Conservation (phyloP, 2,888 invertebrate species). For the Drosophila barbarae region DNA sequence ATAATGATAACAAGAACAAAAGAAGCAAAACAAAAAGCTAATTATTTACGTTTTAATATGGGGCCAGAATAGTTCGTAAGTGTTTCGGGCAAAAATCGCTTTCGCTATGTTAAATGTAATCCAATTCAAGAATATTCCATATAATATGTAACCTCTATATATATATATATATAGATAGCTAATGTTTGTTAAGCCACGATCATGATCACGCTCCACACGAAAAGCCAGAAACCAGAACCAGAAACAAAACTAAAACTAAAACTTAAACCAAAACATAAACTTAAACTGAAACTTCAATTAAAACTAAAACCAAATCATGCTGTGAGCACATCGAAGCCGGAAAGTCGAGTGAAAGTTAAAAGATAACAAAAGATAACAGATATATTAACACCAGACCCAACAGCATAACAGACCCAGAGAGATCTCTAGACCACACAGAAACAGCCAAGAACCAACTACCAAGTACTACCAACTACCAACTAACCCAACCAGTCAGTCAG, state of each 20-base stretch:
- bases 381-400: constrained; percentile 34
- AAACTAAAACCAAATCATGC: constrained; percentile 19
- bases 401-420: constrained; percentile 40
- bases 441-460: constrained; percentile 19
- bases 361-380: constrained; percentile 21
- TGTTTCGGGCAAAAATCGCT: constrained; percentile 80
- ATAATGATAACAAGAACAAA: constrained; percentile 39
- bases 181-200: constrained; percentile 59
- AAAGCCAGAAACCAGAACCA: constrained; percentile 11
- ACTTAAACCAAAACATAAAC: neutral
- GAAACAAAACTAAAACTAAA: constrained; percentile 17
- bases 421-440: constrained; percentile 28
- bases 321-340: constrained; percentile 25
- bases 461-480: constrained; percentile 23
- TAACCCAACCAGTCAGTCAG: constrained; percentile 44
- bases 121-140: constrained; percentile 46
- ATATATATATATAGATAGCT: constrained; percentile 22
- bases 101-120: constrained; percentile 76
- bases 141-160: constrained; percentile 25
- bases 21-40: constrained; percentile 16
- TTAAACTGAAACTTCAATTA: neutral
- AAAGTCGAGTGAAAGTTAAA: constrained; percentile 29
- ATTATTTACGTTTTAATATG: constrained; percentile 58
- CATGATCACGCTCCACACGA: constrained; percentile 21
- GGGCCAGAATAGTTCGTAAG: constrained; percentile 80